Base-by-base conservation (phyloP, 1,140 invertebrate genomes). In the Alviniconcha marisindica region DNA sequence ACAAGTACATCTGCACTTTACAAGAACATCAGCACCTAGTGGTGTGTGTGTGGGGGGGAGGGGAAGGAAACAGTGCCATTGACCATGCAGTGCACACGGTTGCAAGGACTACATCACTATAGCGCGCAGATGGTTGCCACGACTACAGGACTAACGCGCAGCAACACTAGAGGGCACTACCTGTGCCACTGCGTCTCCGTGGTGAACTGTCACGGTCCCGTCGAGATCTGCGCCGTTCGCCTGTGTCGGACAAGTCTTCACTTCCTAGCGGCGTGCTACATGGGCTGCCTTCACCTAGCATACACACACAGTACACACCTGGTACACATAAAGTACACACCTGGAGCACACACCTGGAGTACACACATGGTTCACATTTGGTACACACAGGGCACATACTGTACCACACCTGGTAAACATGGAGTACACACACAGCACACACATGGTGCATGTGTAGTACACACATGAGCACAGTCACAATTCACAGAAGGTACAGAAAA, bases 251-350 rank as follows among this genome's bases (percentile, higher is more conserved):
- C 28, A 87, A 87, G 18, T 91, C 90, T 51, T 90, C 90, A 84
- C 83, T 87, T 73, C 86, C 85, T 31, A 85, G 83, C 76, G 95
- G 95, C 42, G 95, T 95, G 90, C 95, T 95, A 90, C 91, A 88
- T 79, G 97, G 97, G 92, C 96, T 97, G 80, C 97, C 97, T 82
- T 97, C 83, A 84, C 83, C 83, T 84, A 76, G 31, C 54, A 21
- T 31, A 83, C 33, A 31, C 60, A 44, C 40, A 74, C 31, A 82
- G 42, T 60, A 48, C 44, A 48, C 44, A 48, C 44, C 44, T 48
- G 44, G 18, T 48, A 48, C 63, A 69, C 33, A 38, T 18, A 38
- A 14, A 5, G 40, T 0, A 38, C 40, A n/a, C 40, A 69, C n/a
- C n/a, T n/a, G n/a, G n/a, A n/a, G n/a, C n/a, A n/a, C n/a, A n/a